Conservation (phyloP, 1,140 invertebrate genomes). For the Drosophila albomicans region DNA sequence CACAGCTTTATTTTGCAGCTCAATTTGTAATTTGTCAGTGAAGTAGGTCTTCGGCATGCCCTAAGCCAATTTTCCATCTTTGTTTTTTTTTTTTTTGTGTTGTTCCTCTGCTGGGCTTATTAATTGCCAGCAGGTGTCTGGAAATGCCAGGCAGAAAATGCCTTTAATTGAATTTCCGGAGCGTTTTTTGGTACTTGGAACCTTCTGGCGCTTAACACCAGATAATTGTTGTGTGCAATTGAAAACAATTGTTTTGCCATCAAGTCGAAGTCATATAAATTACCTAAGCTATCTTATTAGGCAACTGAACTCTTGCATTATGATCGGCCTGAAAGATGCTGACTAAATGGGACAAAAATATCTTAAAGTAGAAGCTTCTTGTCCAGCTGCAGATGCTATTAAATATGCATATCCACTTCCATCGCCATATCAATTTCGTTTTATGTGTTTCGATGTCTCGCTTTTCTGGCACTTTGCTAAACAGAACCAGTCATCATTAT, state of each 20-base stretch:
- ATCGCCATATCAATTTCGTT: conserved; percentile 15
- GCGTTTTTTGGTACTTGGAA: conserved; percentile 18
- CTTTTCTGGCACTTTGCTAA: conserved; percentile 18
- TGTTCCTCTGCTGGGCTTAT: neutral
- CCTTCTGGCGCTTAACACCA: conserved; percentile 25
- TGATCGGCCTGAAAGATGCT: neutral
- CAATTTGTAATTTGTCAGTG: conserved; percentile 1
- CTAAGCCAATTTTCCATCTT: neutral
- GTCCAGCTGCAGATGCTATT: conserved; percentile 10
- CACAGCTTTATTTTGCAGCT: neutral
- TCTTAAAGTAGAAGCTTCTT: neutral
- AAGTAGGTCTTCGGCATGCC: neutral
- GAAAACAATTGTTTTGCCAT: conserved; percentile 19
- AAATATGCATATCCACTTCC: conserved; percentile 24
- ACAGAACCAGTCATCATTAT: conserved; percentile 43
- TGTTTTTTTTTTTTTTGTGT: neutral
- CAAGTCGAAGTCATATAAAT: conserved; percentile 1
- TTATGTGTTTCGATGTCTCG: conserved; percentile 7
- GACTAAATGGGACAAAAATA: neutral
- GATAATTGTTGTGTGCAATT: conserved; percentile 23
- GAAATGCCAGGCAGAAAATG: neutral
- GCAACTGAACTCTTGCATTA: neutral
- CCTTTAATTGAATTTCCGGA: conserved; percentile 44
- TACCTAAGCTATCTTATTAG: neutral
- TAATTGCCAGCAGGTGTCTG: conserved; percentile 37